These are phyloP conservation scores for Drosophila biarmipes DNA, from an alignment of 1,140 invertebrate genomes.

Conservation along the genomic window DNA sequence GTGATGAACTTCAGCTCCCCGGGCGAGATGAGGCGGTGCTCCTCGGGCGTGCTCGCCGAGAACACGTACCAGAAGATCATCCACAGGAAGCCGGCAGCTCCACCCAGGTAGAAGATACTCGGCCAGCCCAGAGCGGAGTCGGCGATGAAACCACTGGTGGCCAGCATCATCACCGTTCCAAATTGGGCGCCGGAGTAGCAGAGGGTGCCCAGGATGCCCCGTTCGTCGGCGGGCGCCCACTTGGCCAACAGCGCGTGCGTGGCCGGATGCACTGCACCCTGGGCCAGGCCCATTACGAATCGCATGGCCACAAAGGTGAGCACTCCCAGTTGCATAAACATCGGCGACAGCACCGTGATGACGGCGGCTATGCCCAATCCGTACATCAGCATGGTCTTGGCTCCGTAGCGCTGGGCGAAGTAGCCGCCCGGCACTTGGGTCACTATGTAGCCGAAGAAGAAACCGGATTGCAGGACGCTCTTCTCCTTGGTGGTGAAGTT, in stretches of 20 bases:
- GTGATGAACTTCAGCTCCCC: constrained; percentile 89
- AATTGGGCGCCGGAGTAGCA: constrained; percentile 89
- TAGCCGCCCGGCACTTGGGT: constrained; percentile 78
- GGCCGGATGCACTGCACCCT: constrained; percentile 93
- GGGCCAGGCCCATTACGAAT: constrained; percentile 90
- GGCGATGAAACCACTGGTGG: constrained; percentile 87
- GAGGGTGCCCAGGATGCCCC: constrained; percentile 86
- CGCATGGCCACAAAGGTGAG: constrained; percentile 86
- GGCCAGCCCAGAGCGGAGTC: constrained; percentile 90
- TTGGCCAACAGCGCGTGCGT: constrained; percentile 92
- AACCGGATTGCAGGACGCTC: constrained; percentile 86
- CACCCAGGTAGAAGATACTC: constrained; percentile 91
- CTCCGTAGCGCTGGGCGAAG: constrained; percentile 85
- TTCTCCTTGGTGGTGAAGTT: constrained; percentile 32
- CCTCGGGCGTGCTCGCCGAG: constrained; percentile 88
- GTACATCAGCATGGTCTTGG: constrained; percentile 85
- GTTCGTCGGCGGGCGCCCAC: constrained; percentile 89
- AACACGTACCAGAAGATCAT: constrained; percentile 87
- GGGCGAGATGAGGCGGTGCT: constrained; percentile 85
- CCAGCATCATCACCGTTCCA: constrained; percentile 90
- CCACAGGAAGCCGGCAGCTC: constrained; percentile 87
- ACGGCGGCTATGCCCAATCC: constrained; percentile 82
- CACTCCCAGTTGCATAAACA: constrained; percentile 85
- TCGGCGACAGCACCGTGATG: constrained; percentile 85
- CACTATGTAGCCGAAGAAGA: constrained; percentile 86